Evolutionary conservation across 2,797 vertebrate genomes (phyloP).

Genomic region (Heliangelus exortis): DNA sequence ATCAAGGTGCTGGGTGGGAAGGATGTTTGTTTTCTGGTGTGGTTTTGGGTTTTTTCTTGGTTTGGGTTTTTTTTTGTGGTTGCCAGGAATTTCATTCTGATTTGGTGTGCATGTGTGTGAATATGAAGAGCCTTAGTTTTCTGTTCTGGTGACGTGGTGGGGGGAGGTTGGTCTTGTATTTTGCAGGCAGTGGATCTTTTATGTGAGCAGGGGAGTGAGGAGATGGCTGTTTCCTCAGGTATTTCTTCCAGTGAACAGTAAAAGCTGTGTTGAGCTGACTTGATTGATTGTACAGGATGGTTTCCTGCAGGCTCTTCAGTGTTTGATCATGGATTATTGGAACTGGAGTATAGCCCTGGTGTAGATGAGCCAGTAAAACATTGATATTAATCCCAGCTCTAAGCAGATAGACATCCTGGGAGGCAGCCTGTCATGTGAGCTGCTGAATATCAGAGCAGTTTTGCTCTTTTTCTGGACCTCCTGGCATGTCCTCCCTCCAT

Average conservation of each 20-base stretch:
- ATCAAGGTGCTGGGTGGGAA: neutral
- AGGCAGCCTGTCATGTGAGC: neutral
- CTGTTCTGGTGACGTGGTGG: fast-evolving
- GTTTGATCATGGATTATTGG: neutral
- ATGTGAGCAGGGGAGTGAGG: neutral
- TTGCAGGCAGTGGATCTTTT: neutral
- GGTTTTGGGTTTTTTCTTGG: too few species aligned
- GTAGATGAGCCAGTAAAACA: neutral
- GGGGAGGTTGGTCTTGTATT: fast-evolving
- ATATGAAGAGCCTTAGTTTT: neutral
- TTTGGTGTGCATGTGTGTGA: neutral
- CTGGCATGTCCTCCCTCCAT: neutral
- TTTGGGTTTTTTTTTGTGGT: neutral
- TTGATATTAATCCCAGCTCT: neutral
- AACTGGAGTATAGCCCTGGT: neutral
- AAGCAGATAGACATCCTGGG: neutral
- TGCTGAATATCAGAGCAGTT: neutral
- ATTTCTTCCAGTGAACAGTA: neutral
- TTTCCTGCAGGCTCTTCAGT: neutral
- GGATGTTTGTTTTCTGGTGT: neutral
- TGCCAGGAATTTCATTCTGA: neutral
- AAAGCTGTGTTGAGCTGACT: neutral
- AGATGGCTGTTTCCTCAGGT: neutral
- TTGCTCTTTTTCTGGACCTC: neutral
- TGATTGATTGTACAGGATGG: neutral